These are phyloP conservation scores for Achlya flavicornis DNA, from an alignment of 2,888 invertebrate genomes.

Conservation along the genomic window DNA sequence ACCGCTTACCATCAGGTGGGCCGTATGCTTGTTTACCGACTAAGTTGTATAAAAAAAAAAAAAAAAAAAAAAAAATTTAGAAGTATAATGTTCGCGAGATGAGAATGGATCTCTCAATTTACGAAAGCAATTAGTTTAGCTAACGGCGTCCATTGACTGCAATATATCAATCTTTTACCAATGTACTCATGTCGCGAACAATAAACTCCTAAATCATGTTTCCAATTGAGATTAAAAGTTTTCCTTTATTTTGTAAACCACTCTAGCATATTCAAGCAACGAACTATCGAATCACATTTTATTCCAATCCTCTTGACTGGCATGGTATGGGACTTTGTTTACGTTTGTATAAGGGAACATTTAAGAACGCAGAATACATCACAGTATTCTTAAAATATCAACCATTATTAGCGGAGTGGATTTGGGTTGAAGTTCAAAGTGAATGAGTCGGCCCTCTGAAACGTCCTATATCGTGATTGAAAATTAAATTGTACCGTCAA, in stretches of 20 bases:
- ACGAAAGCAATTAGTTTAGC: slow-evolving; percentile 35
- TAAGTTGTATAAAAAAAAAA: too few species aligned
- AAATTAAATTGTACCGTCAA: slow-evolving; percentile 66
- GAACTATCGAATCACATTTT: neutral
- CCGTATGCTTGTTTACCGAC: too few species aligned
- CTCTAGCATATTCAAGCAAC: too few species aligned
- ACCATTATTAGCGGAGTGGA: slow-evolving; percentile 12
- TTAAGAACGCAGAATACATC: neutral
- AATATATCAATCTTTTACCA: slow-evolving; percentile 32
- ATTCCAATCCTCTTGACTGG: neutral
- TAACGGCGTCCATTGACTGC: slow-evolving; percentile 24
- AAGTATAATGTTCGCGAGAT: neutral
- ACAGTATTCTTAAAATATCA: neutral
- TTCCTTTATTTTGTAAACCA: too few species aligned
- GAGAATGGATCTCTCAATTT: slow-evolving; percentile 25
- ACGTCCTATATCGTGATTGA: slow-evolving; percentile 53
- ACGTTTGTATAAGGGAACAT: neutral
- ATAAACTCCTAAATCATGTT: too few species aligned
- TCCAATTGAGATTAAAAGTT: too few species aligned
- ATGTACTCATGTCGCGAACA: too few species aligned
- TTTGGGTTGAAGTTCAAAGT: slow-evolving; percentile 44
- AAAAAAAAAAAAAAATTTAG: too few species aligned
- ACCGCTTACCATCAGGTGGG: too few species aligned
- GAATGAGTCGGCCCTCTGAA: slow-evolving; percentile 36
- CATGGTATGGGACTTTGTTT: neutral